Conservation (phyloP, 2,888 invertebrate genomes). For the Phymatocera aterrima region DNA sequence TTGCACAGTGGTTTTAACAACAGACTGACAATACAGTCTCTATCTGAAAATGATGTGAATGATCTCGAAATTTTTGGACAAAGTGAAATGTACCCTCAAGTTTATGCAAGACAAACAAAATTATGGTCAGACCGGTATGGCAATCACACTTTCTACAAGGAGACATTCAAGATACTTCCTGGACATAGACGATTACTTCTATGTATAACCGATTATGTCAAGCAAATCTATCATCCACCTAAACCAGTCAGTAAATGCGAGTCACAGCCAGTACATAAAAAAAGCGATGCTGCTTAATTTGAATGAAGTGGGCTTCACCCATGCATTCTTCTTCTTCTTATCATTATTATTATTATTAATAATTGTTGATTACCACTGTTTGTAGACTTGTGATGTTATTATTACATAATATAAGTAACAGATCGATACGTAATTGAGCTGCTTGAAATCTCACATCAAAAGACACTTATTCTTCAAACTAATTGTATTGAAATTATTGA, state of each 20-base stretch:
- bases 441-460: neutral
- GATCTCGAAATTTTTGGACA: neutral
- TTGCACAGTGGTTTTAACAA: neutral
- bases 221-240: neutral
- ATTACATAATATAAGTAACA: too few species aligned
- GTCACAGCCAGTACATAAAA: too few species aligned
- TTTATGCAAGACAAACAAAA: neutral
- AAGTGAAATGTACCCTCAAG: neutral
- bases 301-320: too few species aligned
- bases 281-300: too few species aligned
- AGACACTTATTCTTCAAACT: neutral
- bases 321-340: too few species aligned
- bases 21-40: neutral
- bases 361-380: too few species aligned
- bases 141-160: too few species aligned
- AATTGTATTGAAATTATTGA: neutral
- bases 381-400: too few species aligned
- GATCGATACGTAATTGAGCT: neutral
- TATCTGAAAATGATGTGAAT: neutral
- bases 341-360: too few species aligned
- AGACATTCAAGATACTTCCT: neutral
- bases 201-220: neutral
- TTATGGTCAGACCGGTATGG: too few species aligned
- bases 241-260: too few species aligned
- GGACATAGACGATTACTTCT: neutral